A percentile compares a stretch with the other conserved stretches of the same genome.
phyloP scores from a whole-genome alignment of 2,113 vertebrate species.

The Peromyscus polionotus region DNA sequence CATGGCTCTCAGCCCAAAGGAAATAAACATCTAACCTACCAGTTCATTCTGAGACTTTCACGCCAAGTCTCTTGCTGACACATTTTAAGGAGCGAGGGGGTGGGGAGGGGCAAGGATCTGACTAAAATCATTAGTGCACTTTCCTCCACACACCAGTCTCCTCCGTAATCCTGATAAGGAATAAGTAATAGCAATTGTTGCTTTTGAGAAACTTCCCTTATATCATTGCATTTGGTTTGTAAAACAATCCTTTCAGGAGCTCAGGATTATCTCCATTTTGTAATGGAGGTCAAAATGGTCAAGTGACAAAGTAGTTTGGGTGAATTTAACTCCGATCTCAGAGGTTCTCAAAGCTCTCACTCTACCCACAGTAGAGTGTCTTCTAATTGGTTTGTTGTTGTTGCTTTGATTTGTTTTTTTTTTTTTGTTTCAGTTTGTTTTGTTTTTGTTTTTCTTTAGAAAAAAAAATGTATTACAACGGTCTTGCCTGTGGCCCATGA shows the following conservation, averaged over 20 bases:
- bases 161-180: not conserved
- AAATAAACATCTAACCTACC: not conserved
- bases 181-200: not conserved
- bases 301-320: not conserved
- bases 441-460: not conserved
- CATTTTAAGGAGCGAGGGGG: not conserved
- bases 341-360: constrained; percentile 1
- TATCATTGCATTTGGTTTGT: constrained; percentile 2
- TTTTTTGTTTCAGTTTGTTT: not conserved
- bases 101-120: not conserved
- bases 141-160: not conserved
- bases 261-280: constrained; percentile 5
- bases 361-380: constrained; percentile 6
- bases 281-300: constrained; percentile 33
- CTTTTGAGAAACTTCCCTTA: not conserved
- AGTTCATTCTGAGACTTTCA: not conserved
- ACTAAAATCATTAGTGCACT: not conserved
- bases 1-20: not conserved
- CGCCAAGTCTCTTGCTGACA: not conserved
- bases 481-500: constrained; percentile 46
- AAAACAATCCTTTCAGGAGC: not conserved
- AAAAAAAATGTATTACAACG: not conserved
- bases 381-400: not conserved
- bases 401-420: not conserved
- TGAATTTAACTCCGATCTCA: constrained; percentile 10